Evolutionary conservation across 2,888 invertebrate genomes (phyloP).

Genomic region (Drosophila ezoana): DNA sequence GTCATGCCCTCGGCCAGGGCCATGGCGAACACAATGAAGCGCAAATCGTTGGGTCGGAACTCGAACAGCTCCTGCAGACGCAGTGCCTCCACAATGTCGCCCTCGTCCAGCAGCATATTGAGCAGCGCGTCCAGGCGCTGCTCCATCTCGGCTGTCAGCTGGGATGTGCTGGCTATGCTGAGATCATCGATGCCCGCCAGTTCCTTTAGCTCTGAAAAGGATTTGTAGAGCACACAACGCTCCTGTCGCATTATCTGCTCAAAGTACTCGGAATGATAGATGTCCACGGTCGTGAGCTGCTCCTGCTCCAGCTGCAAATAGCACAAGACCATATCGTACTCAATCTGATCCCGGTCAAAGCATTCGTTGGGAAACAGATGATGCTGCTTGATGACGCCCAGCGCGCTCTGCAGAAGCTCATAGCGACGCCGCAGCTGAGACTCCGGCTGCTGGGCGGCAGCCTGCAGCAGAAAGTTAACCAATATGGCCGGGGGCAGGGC

Average conservation of each 20-base stretch:
- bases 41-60: conserved; percentile 85
- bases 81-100: conserved; percentile 87
- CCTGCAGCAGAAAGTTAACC: conserved; percentile 87
- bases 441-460: conserved; percentile 85
- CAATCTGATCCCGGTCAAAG: conserved; percentile 84
- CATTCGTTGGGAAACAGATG: conserved; percentile 84
- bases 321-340: conserved; percentile 84
- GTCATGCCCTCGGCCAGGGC: conserved; percentile 87
- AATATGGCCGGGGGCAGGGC: conserved; percentile 88
- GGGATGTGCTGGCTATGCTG: conserved; percentile 73
- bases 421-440: conserved; percentile 85
- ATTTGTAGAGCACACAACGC: conserved; percentile 83
- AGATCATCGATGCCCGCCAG: conserved; percentile 84
- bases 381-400: conserved; percentile 83
- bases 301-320: conserved; percentile 74
- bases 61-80: conserved; percentile 86
- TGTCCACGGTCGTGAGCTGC: conserved; percentile 44
- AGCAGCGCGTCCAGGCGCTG: conserved; percentile 84
- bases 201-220: conserved; percentile 84
- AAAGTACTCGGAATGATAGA: conserved; percentile 84
- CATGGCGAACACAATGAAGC: conserved; percentile 87
- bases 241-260: conserved; percentile 83
- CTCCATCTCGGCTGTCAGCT: conserved; percentile 77
- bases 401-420: conserved; percentile 83
- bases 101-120: conserved; percentile 86